Evolutionary conservation across 2,888 invertebrate genomes (phyloP), one percentile per base, ranked within the genome.

Genomic region (Athalia cordata): DNA sequence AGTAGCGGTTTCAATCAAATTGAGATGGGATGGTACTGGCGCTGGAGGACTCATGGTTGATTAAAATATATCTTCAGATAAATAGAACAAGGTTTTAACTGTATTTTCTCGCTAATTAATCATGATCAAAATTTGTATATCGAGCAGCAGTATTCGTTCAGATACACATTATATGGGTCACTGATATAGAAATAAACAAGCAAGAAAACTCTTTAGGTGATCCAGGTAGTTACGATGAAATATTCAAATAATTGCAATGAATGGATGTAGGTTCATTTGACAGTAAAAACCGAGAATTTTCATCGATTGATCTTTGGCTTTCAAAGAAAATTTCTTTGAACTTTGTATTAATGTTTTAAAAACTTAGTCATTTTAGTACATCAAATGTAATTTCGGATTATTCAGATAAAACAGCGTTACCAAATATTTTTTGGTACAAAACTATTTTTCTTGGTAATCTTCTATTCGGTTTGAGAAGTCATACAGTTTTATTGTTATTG

Each of bases 21-120:
- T 49, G 90, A 90, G 82, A 89, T 89, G 77, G 85, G 84, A 65
- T 90, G 89, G 88, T 90, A 88, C 78, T 86, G 86, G 86, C 86
- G 85, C 49, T 89, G 89, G 89, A 84, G 75, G 66, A 80, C 66
- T 79, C 79, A 81, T 59, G 49, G 49, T 72, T 72, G 29, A 72
- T 13, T 13, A 61, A 75, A 75, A 61, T 29, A 29, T 29, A 29
- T 29, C 29, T 2, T 29, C 29, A 29, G 29, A 29, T 29, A 29
- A 29, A 29, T 29, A 29, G 29, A 29, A 29, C 29, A 29, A 29
- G 29, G 29, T 29, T 29, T 29, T 29, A 29, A 29, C 29, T 29
- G 7, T 50, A 62, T 62, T 62, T 50, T 59, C 13, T 8, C 47
- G 45, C 13, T 72, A 47, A n/a, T 72, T 72, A 11, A 72, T 29